A percentile compares a stretch with the other conserved stretches of the same genome.
These are phyloP conservation scores for Synergus umbraculus DNA, from an alignment of 2,888 invertebrate species.

Conservation along the genomic window DNA sequence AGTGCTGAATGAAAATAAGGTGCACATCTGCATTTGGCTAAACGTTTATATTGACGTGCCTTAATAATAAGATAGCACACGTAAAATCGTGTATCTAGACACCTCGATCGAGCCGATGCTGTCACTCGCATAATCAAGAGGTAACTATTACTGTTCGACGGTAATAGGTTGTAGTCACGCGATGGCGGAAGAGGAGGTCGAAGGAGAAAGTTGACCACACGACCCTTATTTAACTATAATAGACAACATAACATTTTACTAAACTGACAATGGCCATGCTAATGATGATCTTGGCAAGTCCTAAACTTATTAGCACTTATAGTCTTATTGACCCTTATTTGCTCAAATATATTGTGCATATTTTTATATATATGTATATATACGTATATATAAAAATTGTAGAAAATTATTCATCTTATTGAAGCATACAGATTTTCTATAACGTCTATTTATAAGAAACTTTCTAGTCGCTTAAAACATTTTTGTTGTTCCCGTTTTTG, in stretches of 20 bases:
- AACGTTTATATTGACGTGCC: background rate
- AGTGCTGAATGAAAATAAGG: background rate
- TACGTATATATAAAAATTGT: no score
- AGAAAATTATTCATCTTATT: background rate
- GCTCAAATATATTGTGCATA: background rate
- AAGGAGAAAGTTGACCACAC: slow-evolving; percentile 72
- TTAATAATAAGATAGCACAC: background rate
- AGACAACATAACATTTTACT: no score
- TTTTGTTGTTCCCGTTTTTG: slow-evolving; percentile 20
- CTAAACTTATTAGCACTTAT: no score
- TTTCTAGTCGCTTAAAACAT: slow-evolving; percentile 25
- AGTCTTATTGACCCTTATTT: no score
- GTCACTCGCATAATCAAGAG: slow-evolving; percentile 42
- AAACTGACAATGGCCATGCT: no score
- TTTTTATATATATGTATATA: background rate
- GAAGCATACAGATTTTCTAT: background rate
- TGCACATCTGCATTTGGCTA: background rate
- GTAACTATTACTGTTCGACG: slow-evolving; percentile 43
- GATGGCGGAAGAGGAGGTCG: slow-evolving; percentile 64
- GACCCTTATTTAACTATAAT: slow-evolving; percentile 58
- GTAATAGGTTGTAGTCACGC: slow-evolving; percentile 61
- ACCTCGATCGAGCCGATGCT: background rate
- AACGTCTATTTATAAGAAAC: background rate
- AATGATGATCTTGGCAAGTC: no score
- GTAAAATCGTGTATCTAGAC: background rate